Evolutionary conservation across 2,888 invertebrate genomes (phyloP).

Genomic region (Neuroscelio doddi): DNA sequence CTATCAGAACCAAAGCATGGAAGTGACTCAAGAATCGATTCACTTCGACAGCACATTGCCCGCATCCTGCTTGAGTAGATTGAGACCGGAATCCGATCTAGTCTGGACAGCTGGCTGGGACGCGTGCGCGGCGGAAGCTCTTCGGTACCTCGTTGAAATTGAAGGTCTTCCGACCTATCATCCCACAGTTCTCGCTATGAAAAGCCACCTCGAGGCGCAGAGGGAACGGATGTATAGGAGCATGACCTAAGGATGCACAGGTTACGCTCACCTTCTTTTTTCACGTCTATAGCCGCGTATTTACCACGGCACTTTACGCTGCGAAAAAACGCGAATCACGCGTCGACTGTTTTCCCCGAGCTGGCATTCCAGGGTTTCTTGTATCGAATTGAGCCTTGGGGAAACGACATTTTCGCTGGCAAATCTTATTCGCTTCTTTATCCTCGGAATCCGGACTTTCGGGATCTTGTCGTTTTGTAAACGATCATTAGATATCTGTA

Average conservation of each 20-base stretch:
- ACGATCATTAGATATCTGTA: too few species aligned
- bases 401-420: too few species aligned
- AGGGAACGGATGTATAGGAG: constrained; percentile 59
- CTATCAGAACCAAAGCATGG: constrained; percentile 44
- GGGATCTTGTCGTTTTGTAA: too few species aligned
- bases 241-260: constrained; percentile 45
- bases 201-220: constrained; percentile 62
- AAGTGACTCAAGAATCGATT: constrained; percentile 48
- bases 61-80: constrained; percentile 4
- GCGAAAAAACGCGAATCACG: too few species aligned
- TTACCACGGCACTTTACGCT: too few species aligned
- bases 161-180: constrained; percentile 64
- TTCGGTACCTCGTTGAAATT: constrained; percentile 64
- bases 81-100: constrained; percentile 8
- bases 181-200: constrained; percentile 67
- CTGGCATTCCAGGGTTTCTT: too few species aligned
- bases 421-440: too few species aligned
- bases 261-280: not conserved
- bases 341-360: too few species aligned
- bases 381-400: too few species aligned
- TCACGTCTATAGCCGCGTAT: not conserved
- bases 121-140: constrained; percentile 62
- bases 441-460: too few species aligned
- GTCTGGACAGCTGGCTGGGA: constrained; percentile 65
- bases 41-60: constrained; percentile 10